Conservation (phyloP, 2,888 invertebrate genomes). For the Lasioglossum leucozonium region DNA sequence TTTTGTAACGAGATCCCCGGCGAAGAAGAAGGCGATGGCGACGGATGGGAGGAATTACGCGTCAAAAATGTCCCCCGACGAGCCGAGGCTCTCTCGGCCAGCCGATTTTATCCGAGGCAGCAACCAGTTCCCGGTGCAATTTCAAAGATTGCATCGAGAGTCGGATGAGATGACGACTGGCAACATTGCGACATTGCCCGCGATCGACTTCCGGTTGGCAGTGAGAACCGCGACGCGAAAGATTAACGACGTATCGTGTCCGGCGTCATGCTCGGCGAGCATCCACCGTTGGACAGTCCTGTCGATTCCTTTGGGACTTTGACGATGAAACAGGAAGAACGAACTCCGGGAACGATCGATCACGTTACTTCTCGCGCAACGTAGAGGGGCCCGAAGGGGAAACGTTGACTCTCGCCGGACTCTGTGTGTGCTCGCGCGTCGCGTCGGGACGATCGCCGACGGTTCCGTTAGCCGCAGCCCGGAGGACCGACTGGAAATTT, state of each 20-base stretch:
- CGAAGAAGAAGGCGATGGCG: background rate
- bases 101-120: background rate
- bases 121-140: conserved; percentile 64
- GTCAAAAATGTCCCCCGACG: conserved; percentile 17
- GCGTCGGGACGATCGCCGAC: conserved; percentile 37
- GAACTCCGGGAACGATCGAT: conserved; percentile 54
- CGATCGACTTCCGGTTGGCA: conserved; percentile 67
- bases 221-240: conserved; percentile 61
- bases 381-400: conserved; percentile 15
- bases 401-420: conserved; percentile 23
- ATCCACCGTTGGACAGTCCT: conserved; percentile 57
- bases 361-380: conserved; percentile 39
- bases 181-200: conserved; percentile 53
- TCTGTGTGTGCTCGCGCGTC: background rate
- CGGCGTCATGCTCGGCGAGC: conserved; percentile 58
- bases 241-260: conserved; percentile 72
- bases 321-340: conserved; percentile 48
- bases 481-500: conserved; percentile 14
- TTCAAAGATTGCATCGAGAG: conserved; percentile 74
- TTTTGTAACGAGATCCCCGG: background rate
- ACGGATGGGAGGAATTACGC: conserved; percentile 26
- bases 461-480: conserved; percentile 11
- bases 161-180: conserved; percentile 62
- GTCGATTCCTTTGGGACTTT: conserved; percentile 65
- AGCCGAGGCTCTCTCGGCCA: background rate